A percentile compares a stretch with the other conserved stretches of the same genome.
These are phyloP conservation scores for Drosophila nigromelanica DNA, from an alignment of 1,140 invertebrate genomes.

Conservation along the genomic window DNA sequence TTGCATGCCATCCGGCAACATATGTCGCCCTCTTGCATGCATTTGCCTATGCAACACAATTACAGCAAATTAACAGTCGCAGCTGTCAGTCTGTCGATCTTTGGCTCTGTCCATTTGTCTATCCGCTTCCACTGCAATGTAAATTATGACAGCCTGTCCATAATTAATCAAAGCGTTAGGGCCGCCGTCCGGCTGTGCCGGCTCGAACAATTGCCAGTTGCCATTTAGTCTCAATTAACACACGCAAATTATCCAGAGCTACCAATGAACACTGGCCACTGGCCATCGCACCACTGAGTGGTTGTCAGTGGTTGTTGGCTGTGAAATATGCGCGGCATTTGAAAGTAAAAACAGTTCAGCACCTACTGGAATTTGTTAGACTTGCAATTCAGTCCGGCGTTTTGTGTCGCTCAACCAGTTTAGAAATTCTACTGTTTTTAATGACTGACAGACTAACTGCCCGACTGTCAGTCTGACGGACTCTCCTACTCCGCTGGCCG, in stretches of 20 bases:
- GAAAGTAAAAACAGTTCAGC: conserved; percentile 74
- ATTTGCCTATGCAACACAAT: conserved; percentile 33
- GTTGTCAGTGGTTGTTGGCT: conserved; percentile 15
- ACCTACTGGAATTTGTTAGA: conserved; percentile 69
- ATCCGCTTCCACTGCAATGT: conserved; percentile 37
- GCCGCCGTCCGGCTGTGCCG: conserved; percentile 45
- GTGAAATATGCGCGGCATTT: conserved; percentile 64
- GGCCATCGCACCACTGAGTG: conserved; percentile 11
- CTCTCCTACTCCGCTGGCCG: conserved; percentile 42
- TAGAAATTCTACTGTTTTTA: conserved; percentile 69
- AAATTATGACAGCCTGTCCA: conserved; percentile 76
- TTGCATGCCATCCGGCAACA: conserved; percentile 53
- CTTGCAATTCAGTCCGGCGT: conserved; percentile 55
- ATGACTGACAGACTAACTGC: conserved; percentile 45
- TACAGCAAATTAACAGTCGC: conserved; percentile 59
- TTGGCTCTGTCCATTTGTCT: conserved; percentile 3
- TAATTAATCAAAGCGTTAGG: conserved; percentile 79
- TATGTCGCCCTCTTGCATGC: conserved; percentile 18
- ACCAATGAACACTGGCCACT: conserved; percentile 6
- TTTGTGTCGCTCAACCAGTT: conserved; percentile 70
- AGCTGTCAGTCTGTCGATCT: conserved; percentile 11
- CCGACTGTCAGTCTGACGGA: conserved; percentile 9
- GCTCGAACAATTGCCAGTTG: conserved; percentile 13
- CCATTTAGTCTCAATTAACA: conserved; percentile 76
- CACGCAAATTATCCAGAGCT: conserved; percentile 63